A percentile compares a stretch with the other conserved stretches of the same genome.
phyloP scores from a whole-genome alignment of 2,113 vertebrate genomes.

The Vulpes ferrilata region DNA sequence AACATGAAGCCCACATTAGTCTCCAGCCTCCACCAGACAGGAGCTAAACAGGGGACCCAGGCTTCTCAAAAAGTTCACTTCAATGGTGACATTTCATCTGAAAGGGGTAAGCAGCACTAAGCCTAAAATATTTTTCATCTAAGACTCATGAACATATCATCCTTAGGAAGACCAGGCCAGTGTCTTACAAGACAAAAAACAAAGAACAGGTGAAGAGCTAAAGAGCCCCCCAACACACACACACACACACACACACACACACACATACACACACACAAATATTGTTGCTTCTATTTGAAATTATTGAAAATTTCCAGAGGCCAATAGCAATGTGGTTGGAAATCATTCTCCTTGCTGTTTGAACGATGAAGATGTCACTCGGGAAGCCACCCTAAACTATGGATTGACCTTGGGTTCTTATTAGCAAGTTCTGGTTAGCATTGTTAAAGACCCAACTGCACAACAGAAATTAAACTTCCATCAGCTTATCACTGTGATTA shows the following conservation, averaged over 20 bases:
- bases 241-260: background rate
- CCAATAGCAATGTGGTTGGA: background rate
- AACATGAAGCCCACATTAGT: constrained; percentile 88
- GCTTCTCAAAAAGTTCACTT: constrained; percentile 74
- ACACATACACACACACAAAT: background rate
- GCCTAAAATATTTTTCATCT: constrained; percentile 52
- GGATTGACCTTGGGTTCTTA: background rate
- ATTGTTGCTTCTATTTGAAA: background rate
- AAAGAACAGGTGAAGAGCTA: background rate
- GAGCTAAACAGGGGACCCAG: constrained; percentile 52
- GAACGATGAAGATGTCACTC: background rate
- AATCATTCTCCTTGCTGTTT: background rate
- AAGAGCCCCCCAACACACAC: background rate
- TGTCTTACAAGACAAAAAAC: background rate
- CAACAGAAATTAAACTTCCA: background rate
- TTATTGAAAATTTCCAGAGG: background rate
- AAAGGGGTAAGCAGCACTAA: background rate
- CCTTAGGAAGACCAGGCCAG: background rate
- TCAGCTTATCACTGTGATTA: background rate
- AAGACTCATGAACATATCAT: background rate
- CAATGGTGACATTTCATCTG: background rate
- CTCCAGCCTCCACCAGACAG: constrained; percentile 76
- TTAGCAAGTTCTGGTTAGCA: background rate
- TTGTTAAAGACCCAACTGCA: background rate
- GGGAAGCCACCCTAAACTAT: background rate